These are phyloP conservation scores for Bufo gargarizans DNA, from an alignment of 2,113 vertebrate genomes.

Conservation along the genomic window DNA sequence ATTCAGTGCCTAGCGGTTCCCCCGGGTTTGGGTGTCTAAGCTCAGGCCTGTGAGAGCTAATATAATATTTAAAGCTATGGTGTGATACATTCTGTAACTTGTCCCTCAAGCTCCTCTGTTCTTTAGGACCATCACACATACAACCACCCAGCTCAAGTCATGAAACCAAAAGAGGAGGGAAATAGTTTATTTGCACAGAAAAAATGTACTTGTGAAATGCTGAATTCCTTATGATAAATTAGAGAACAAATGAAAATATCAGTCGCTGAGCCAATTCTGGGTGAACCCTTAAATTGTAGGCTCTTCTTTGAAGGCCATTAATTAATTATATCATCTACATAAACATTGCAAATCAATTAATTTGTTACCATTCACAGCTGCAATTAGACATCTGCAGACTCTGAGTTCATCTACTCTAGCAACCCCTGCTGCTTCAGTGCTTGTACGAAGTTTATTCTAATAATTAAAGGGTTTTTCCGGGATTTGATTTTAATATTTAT, in stretches of 20 bases:
- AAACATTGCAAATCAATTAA: neutral
- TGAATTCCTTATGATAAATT: neutral
- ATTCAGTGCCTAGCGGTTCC: slow-evolving; percentile 40
- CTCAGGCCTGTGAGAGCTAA: neutral
- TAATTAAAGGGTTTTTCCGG: neutral
- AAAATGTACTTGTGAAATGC: neutral
- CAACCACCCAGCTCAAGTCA: neutral
- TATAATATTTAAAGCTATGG: neutral
- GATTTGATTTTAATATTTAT: too few relatives aligned
- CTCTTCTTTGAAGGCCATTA: too few relatives aligned
- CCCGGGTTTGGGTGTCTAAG: neutral
- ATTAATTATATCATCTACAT: neutral
- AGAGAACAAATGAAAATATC: neutral
- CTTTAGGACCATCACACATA: neutral
- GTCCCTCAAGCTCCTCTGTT: neutral
- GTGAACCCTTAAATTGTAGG: too few relatives aligned
- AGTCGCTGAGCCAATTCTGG: neutral
- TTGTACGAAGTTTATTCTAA: neutral
- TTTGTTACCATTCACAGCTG: neutral
- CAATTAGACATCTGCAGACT: neutral
- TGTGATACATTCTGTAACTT: neutral
- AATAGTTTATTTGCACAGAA: neutral
- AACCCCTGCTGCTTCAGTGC: neutral
- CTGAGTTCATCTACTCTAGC: neutral
- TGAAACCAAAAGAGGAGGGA: neutral